A percentile compares a stretch with the other conserved stretches of the same genome.
These are phyloP conservation scores for Drosophila recens DNA, from an alignment of 2,888 invertebrate species.

Conservation along the genomic window DNA sequence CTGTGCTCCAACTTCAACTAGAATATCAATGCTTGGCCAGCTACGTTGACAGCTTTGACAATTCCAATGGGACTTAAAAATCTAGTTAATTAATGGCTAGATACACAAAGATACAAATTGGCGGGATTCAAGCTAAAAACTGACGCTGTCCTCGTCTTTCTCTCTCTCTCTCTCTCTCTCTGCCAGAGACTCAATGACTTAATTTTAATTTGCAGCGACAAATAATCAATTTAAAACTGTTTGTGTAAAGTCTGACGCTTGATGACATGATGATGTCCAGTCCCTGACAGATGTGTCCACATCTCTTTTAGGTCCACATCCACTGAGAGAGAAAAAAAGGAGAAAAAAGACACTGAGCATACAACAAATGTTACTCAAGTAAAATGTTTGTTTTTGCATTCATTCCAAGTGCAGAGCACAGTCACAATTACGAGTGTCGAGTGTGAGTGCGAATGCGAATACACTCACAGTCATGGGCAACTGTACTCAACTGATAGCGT, in stretches of 20 bases:
- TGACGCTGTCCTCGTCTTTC: neutral
- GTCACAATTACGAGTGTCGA: conserved; percentile 19
- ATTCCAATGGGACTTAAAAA: conserved; percentile 8
- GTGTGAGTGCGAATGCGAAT: conserved; percentile 16
- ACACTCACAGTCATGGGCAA: conserved; percentile 48
- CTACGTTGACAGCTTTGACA: conserved; percentile 5
- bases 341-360: conserved; percentile 32
- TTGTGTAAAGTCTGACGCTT: conserved; percentile 80
- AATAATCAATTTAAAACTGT: conserved; percentile 80
- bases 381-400: conserved; percentile 79
- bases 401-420: conserved; percentile 71
- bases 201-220: conserved; percentile 78
- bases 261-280: conserved; percentile 71
- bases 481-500: conserved; percentile 72
- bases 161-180: conserved; percentile 10
- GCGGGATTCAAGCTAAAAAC: conserved; percentile 7
- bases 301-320: conserved; percentile 18
- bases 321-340: conserved; percentile 36
- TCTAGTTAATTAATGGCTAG: conserved; percentile 36
- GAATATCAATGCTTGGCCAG: conserved; percentile 13
- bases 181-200: conserved; percentile 73
- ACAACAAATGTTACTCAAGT: conserved; percentile 73
- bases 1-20: neutral
- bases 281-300: conserved; percentile 38
- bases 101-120: conserved; percentile 16